Evolutionary conservation across 2,797 vertebrate species (phyloP), one percentile per base, ranked within the genome.

Genomic region (Schizopygopsis malacanthus): DNA sequence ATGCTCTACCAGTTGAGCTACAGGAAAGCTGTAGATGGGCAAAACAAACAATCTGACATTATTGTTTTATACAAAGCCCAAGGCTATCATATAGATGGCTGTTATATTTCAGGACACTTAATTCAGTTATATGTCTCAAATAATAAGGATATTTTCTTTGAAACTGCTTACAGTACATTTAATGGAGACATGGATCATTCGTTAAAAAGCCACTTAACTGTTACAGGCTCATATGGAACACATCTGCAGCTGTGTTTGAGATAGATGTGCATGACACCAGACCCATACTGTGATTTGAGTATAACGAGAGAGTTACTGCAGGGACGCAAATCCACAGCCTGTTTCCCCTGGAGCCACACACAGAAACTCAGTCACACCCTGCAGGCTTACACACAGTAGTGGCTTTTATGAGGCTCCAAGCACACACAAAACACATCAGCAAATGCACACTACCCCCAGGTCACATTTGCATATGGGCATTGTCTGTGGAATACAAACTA

Each of bases 271-370:
- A 65, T 43, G 47, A 41, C 47, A 52, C 47, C 59, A 22, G 33
- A 39, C 28, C 43, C n/a, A 71, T 76, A 50, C 61, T 65, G 50
- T 2, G 63, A 28, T 84, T 54, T 77, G 47, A 78, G 50, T 70
- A 78, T 84, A 84, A 79, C 16, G n/a, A 84, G 75, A 77, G 63
- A 33, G 63, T n/a, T 33, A 78, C 63, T 79, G 75, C 73, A 45
- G 22, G 37, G 63, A 56, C 0, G n/a, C 37, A 50, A 84, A 69
- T 78, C 43, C 82, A 78, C 13, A 78, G 82, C 37, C n/a, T 67
- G 33, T 56, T 69, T 84, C 37, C 82, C 82, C 82, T 69, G 73
- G 82, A 78, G 82, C 22, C 33, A 45, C 61, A 78, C 47, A 78
- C 63, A 70, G 50, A 69, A 50, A 69, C 15, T 9, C 9, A 78